A percentile compares a stretch with the other conserved stretches of the same genome.
These are phyloP conservation scores for Oceanites oceanicus DNA, from an alignment of 2,113 vertebrate genomes.

Conservation along the genomic window DNA sequence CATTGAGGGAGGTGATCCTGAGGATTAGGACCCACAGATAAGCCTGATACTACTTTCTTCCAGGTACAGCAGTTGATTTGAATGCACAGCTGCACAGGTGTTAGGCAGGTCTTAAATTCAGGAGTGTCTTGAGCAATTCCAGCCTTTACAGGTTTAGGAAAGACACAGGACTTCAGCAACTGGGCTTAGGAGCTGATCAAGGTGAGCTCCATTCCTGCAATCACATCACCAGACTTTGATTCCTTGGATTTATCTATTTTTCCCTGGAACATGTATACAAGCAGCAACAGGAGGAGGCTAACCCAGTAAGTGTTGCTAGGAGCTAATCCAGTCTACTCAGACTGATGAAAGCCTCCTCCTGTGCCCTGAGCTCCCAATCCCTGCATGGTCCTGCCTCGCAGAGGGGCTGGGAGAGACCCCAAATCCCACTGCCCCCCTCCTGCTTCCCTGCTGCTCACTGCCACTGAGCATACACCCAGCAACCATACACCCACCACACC, in stretches of 20 bases:
- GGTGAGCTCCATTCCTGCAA: background rate
- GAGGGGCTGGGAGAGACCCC: background rate
- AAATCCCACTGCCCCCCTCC: background rate
- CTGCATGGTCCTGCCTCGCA: rapidly evolving
- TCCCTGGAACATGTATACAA: background rate
- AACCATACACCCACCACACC: background rate
- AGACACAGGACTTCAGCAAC: background rate
- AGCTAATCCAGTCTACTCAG: background rate
- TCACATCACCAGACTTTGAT: background rate
- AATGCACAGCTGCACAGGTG: background rate
- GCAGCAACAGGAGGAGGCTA: background rate
- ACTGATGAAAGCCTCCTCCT: background rate
- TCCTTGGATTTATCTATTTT: background rate
- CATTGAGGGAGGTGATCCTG: background rate
- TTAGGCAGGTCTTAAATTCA: background rate
- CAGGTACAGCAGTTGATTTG: background rate
- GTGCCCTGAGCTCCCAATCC: background rate
- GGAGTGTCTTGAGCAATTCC: background rate
- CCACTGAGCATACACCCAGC: background rate
- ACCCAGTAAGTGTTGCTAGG: background rate
- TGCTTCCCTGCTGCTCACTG: background rate
- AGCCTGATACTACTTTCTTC: background rate
- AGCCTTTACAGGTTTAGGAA: background rate
- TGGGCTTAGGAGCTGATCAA: background rate
- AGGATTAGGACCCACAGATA: background rate